These are phyloP conservation scores for Eptatretus atami DNA, from an alignment of 2,797 vertebrate genomes.

Conservation along the genomic window DNA sequence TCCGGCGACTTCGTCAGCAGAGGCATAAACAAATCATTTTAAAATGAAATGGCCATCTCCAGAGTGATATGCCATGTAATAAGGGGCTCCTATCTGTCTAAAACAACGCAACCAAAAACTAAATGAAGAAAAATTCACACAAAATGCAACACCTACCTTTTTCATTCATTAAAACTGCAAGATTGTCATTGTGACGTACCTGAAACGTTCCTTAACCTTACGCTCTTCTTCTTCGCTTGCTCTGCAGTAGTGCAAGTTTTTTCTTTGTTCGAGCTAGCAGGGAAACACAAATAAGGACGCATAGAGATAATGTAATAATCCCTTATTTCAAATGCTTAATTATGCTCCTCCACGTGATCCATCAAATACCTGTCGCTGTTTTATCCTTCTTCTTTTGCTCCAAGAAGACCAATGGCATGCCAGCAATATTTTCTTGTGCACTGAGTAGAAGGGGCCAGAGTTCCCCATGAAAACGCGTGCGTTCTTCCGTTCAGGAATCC, in stretches of 20 bases:
- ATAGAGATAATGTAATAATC: neutral
- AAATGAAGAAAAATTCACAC: too few species aligned
- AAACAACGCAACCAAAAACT: too few species aligned
- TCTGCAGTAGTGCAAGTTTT: constrained; percentile 72
- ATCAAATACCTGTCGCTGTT: constrained; percentile 53
- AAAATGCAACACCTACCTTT: too few species aligned
- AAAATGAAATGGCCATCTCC: too few species aligned
- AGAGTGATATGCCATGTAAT: too few species aligned
- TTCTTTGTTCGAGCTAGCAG: constrained; percentile 72
- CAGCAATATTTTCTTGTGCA: constrained; percentile 94
- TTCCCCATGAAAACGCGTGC: constrained; percentile 96
- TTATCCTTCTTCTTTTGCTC: constrained; percentile 98
- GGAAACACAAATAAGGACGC: neutral
- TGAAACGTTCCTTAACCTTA: constrained; percentile 26
- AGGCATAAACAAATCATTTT: too few species aligned
- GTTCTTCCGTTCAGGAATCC: constrained; percentile 93
- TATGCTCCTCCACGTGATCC: too few species aligned
- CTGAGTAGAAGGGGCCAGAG: constrained; percentile 88
- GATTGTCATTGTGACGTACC: neutral
- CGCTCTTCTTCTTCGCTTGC: constrained; percentile 67
- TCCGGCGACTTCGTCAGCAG: too few species aligned
- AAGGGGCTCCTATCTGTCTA: too few species aligned
- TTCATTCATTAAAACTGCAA: too few species aligned
- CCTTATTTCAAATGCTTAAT: neutral
- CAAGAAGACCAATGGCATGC: constrained; percentile 82